A percentile compares a stretch with the other conserved stretches of the same genome.
Evolutionary conservation across 2,888 invertebrate genomes (phyloP).

Genomic region (Dryadula phaetusa): DNA sequence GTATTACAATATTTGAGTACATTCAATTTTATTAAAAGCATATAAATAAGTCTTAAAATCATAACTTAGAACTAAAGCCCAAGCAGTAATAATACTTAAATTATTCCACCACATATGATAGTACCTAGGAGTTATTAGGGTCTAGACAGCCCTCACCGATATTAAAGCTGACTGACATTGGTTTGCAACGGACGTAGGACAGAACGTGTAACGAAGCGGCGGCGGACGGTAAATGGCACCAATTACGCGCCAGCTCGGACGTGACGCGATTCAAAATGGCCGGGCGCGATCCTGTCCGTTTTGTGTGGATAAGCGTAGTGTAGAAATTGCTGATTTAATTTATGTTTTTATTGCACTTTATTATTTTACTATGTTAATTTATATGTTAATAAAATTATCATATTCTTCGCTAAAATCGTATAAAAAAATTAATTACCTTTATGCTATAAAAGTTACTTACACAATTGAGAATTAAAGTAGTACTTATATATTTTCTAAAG

Average conservation of each 20-base stretch:
- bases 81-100: background rate
- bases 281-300: conserved; percentile 48
- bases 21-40: no score
- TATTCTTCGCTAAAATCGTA: background rate
- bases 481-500: no score
- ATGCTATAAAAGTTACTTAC: no score
- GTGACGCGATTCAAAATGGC: conserved; percentile 75
- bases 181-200: conserved; percentile 53
- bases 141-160: conserved; percentile 24
- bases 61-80: background rate
- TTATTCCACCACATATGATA: background rate
- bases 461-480: no score
- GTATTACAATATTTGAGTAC: no score
- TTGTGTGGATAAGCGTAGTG: conserved; percentile 55
- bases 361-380: no score
- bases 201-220: conserved; percentile 58
- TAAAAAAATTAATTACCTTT: background rate
- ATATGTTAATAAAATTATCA: no score
- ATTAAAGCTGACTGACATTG: conserved; percentile 47
- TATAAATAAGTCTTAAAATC: no score
- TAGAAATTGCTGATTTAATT: background rate
- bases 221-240: conserved; percentile 77
- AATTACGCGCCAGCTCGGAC: conserved; percentile 79
- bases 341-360: background rate
- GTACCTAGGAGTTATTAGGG: conserved; percentile 16